Evolutionary conservation across 2,888 invertebrate genomes (phyloP).

Genomic region (Herminia tarsipennalis): DNA sequence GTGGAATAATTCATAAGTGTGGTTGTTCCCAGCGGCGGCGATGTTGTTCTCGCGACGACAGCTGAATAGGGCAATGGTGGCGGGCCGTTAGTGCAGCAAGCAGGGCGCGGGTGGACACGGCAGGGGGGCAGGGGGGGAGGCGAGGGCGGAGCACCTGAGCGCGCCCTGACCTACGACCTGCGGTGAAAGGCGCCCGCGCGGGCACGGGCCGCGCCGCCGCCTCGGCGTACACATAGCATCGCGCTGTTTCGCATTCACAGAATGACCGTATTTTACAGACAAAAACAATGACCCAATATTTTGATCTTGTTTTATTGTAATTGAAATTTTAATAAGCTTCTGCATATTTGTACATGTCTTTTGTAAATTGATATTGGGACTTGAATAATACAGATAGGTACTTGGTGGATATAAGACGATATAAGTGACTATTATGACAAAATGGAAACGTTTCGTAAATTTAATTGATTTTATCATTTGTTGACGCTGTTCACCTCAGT

Average conservation of each 20-base stretch:
- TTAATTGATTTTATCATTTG: too few relatives aligned
- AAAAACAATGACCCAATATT: slow-evolving; percentile 55
- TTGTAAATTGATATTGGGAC: too few relatives aligned
- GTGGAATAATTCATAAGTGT: slow-evolving; percentile 82
- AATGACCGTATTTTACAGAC: slow-evolving; percentile 65
- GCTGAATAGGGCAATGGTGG: slow-evolving; percentile 82
- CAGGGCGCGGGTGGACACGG: slow-evolving; percentile 46
- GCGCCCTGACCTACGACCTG: slow-evolving; percentile 85
- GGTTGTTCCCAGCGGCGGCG: slow-evolving; percentile 74
- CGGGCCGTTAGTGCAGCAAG: slow-evolving; percentile 62
- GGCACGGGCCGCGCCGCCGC: slow-evolving; percentile 55
- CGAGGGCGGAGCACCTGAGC: slow-evolving; percentile 84
- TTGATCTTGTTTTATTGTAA: slow-evolving; percentile 37
- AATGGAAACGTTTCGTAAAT: too few relatives aligned
- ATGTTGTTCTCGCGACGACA: slow-evolving; percentile 75
- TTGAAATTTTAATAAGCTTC: slow-evolving; percentile 23
- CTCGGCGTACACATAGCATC: slow-evolving; percentile 69
- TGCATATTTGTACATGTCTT: too few relatives aligned
- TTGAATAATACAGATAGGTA: too few relatives aligned
- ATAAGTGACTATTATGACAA: too few relatives aligned
- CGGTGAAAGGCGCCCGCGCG: slow-evolving; percentile 83
- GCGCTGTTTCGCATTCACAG: slow-evolving; percentile 62
- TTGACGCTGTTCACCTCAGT: too few relatives aligned
- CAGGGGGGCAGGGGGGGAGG: slow-evolving; percentile 45
- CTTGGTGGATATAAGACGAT: too few relatives aligned